Evolutionary conservation across 2,888 invertebrate species (phyloP).

Genomic region (Cantharis flavilabris): DNA sequence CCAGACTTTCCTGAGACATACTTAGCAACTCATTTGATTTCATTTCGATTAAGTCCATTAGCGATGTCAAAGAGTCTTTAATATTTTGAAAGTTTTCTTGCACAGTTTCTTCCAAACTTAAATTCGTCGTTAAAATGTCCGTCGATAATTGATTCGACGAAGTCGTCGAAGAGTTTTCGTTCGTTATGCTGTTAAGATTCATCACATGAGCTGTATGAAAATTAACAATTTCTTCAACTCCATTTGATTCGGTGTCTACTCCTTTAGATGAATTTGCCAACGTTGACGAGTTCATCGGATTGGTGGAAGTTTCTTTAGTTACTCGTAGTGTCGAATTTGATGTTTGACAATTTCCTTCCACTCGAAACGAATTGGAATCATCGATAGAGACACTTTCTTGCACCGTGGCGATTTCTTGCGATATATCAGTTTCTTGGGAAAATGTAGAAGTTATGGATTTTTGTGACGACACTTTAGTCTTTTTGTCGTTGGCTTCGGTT

Average conservation of each 20-base stretch:
- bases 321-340: neutral
- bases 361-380: neutral
- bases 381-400: neutral
- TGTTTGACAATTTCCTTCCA: neutral
- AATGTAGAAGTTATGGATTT: neutral
- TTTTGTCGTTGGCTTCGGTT: neutral
- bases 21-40: neutral
- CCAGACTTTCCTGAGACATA: neutral
- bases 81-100: neutral
- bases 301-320: neutral
- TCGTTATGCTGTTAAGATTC: neutral
- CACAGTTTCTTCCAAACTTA: neutral
- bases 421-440: neutral
- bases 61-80: neutral
- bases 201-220: neutral
- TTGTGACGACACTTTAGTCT: neutral
- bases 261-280: neutral
- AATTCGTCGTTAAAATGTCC: neutral
- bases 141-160: neutral
- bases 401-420: neutral
- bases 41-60: neutral
- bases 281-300: neutral
- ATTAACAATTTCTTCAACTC: neutral
- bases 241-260: neutral
- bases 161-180: neutral